Evolutionary conservation across 2,113 vertebrate genomes (phyloP).

Genomic region (Pseudonaja textilis): DNA sequence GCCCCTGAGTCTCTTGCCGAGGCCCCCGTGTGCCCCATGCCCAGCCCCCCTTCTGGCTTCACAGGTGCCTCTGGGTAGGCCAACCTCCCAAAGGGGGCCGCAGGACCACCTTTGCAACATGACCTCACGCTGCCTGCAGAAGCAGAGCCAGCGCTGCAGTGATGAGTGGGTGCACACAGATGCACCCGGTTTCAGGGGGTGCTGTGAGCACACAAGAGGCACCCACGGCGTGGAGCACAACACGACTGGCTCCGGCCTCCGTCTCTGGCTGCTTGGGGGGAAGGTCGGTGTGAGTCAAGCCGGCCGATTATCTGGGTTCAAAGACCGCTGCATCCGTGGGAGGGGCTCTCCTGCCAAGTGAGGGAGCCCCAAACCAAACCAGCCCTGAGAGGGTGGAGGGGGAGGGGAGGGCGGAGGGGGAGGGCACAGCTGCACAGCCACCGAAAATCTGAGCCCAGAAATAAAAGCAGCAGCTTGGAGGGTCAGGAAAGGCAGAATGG

Average conservation of each 20-base stretch:
- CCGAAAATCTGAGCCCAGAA: background rate
- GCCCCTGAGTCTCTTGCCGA: background rate
- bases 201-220: background rate
- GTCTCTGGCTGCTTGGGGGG: background rate
- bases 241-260: too few species aligned
- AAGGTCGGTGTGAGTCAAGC: accelerated
- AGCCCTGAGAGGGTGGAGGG: background rate
- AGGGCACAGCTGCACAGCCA: background rate
- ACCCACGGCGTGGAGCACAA: background rate
- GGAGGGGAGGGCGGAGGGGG: too few species aligned
- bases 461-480: background rate
- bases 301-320: background rate
- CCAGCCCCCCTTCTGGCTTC: background rate
- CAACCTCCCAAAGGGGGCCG: accelerated
- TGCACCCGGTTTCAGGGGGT: background rate
- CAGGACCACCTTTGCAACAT: background rate
- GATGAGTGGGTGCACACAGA: background rate
- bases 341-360: background rate
- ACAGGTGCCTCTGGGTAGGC: background rate
- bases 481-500: background rate
- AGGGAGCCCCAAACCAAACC: background rate
- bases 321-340: background rate
- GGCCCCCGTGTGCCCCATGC: background rate
- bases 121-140: background rate
- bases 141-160: background rate